Conservation (phyloP, 2,797 vertebrate genomes). For the Anguilla obscura region DNA sequence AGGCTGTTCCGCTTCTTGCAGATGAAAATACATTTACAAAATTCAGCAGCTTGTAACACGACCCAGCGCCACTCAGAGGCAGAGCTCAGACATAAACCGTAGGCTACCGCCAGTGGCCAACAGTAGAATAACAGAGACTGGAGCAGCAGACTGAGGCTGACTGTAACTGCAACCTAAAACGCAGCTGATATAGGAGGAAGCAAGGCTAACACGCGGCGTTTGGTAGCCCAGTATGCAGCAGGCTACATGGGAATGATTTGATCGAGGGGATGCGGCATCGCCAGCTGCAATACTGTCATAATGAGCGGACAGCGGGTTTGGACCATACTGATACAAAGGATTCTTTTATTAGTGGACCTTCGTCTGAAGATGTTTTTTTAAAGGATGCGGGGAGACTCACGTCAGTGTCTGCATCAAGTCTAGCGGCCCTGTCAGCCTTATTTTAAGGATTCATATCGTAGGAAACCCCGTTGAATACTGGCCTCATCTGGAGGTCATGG, state of each 20-base stretch:
- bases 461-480: slow-evolving; percentile 46
- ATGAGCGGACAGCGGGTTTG: slow-evolving; percentile 55
- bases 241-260: slow-evolving; percentile 35
- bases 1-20: slow-evolving; percentile 52
- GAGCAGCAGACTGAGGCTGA: slow-evolving; percentile 12
- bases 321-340: slow-evolving; percentile 35
- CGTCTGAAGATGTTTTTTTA: slow-evolving; percentile 37
- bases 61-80: slow-evolving; percentile 56
- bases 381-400: slow-evolving; percentile 49
- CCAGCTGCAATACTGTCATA: slow-evolving; percentile 61
- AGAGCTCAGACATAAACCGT: neutral
- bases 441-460: slow-evolving; percentile 56
- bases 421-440: slow-evolving; percentile 36
- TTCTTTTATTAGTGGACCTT: slow-evolving; percentile 36
- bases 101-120: slow-evolving; percentile 30
- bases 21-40: neutral
- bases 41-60: slow-evolving; percentile 70
- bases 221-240: neutral
- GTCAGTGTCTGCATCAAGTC: slow-evolving; percentile 53
- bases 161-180: slow-evolving; percentile 46
- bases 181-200: slow-evolving; percentile 34
- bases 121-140: neutral
- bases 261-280: slow-evolving; percentile 46
- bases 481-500: slow-evolving; percentile 48
- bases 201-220: slow-evolving; percentile 24